phyloP scores from a whole-genome alignment of 1,140 invertebrate species.

The Caenorhabditis remanei region DNA sequence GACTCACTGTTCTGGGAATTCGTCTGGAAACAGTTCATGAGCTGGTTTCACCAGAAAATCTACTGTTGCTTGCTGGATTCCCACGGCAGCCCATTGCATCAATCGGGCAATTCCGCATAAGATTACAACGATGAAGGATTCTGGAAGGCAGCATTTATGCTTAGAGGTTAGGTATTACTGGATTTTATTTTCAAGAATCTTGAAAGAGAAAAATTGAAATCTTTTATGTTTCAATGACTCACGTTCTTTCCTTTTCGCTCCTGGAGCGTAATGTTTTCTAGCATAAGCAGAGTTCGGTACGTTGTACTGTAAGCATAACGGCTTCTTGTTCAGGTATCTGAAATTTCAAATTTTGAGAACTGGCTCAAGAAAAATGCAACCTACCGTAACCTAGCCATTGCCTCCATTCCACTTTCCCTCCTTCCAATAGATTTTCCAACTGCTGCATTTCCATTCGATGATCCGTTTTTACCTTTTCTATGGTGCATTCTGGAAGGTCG shows the following conservation, averaged over 20 bases:
- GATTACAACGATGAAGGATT: conserved; percentile 49
- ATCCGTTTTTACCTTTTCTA: conserved; percentile 50
- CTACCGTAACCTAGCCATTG: conserved; percentile 54
- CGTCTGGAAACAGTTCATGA: conserved; percentile 62
- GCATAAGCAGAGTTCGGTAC: conserved; percentile 50
- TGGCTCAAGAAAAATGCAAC: background rate
- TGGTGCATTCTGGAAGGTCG: conserved; percentile 60
- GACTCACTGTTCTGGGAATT: conserved; percentile 24
- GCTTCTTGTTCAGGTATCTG: conserved; percentile 69
- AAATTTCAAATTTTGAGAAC: background rate
- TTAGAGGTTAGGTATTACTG: too few species aligned
- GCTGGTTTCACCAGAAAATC: conserved; percentile 66
- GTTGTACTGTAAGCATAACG: conserved; percentile 71
- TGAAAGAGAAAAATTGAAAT: too few species aligned
- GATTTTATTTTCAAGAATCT: too few species aligned
- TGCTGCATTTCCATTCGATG: background rate
- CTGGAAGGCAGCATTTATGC: conserved; percentile 9
- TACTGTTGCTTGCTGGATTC: conserved; percentile 48
- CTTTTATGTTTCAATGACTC: background rate
- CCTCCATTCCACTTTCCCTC: conserved; percentile 50
- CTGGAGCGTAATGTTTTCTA: conserved; percentile 31
- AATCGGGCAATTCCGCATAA: conserved; percentile 43
- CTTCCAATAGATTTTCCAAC: conserved; percentile 44
- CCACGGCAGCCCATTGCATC: conserved; percentile 26
- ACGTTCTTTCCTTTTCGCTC: conserved; percentile 62